phyloP scores from a whole-genome alignment of 2,797 vertebrate species.

The Fratercula arctica region DNA sequence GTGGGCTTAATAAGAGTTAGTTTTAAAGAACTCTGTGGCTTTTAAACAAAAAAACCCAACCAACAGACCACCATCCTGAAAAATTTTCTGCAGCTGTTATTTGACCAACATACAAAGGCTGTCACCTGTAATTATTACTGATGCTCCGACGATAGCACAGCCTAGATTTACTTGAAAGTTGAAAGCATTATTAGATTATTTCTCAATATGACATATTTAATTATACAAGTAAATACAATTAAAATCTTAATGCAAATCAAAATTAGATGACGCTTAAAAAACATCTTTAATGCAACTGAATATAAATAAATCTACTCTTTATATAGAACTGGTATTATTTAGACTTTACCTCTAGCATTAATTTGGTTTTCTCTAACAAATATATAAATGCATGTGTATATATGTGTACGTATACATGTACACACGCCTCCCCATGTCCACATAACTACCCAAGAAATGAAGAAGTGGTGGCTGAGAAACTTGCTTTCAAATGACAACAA shows the following conservation, averaged over 20 bases:
- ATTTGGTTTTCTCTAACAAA: background rate
- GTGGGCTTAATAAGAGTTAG: background rate
- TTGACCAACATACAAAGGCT: background rate
- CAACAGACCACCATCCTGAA: background rate
- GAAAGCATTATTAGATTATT: background rate
- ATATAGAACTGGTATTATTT: background rate
- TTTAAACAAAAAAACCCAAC: background rate
- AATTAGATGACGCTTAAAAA: background rate
- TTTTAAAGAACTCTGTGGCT: background rate
- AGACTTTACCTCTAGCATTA: background rate
- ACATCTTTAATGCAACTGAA: background rate
- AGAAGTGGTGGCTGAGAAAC: background rate
- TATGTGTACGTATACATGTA: background rate
- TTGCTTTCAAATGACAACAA: conserved; percentile 45
- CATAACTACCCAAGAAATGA: background rate
- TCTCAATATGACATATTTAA: background rate
- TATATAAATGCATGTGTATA: background rate
- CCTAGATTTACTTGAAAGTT: background rate
- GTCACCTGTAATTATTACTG: background rate
- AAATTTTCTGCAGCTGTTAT: background rate
- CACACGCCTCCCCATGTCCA: rapidly evolving
- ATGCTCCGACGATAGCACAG: background rate
- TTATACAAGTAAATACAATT: background rate
- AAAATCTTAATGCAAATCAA: background rate
- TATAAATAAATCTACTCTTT: background rate